Evolutionary conservation across 64 coral and sea anemone genomes (phyloP), one percentile per base, ranked within the genome.

Genomic region (Exaiptasia diaphana): DNA sequence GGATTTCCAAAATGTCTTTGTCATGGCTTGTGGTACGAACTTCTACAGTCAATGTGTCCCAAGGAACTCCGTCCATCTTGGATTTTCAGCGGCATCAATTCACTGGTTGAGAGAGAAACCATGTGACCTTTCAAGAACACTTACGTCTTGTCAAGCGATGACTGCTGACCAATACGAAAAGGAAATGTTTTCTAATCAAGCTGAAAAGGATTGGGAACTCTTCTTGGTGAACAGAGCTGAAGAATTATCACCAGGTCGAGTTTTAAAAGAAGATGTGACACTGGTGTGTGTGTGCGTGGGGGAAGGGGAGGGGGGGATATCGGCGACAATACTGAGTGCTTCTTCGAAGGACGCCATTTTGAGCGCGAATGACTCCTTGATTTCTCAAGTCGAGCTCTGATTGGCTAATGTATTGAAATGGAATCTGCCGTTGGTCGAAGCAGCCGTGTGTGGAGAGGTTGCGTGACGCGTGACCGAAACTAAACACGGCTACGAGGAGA

Each of bases 101-200:
- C 86, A 89, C 67, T 89, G 86, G 86, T 52, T 89, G 41, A 64
- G 60, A 35, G 65, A 57, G 17, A 89, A 89, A 37, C 86, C 86
- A 26, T 74, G 86, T 43, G 46, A 63, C 67, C 22, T 89, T 1
- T 73, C 76, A 22, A 77, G 86, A 8, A 77, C 87, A 1, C 62
- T 82, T 20, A 39, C 64, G 9, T 44, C 70, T 24, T 42, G 38
- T 34, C 57, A 74, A n/a, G 53, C 68, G 0, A 83, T 90, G 87
- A 82, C 83, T 11, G 52, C 79, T 34, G 22, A 42, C 10, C 71
- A 56, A 28, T 71, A 90, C 43, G 78, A 82, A 32, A 32, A 20
- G 2, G 73, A 70, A 46, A 82, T 67, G 17, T 82, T 90, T 17
- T 32, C 31, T 62, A 71, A 69, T 34, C 87, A 90, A 36, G 87